Conservation (phyloP, 2,113 vertebrate species). For the Cyanoliseus patagonus region DNA sequence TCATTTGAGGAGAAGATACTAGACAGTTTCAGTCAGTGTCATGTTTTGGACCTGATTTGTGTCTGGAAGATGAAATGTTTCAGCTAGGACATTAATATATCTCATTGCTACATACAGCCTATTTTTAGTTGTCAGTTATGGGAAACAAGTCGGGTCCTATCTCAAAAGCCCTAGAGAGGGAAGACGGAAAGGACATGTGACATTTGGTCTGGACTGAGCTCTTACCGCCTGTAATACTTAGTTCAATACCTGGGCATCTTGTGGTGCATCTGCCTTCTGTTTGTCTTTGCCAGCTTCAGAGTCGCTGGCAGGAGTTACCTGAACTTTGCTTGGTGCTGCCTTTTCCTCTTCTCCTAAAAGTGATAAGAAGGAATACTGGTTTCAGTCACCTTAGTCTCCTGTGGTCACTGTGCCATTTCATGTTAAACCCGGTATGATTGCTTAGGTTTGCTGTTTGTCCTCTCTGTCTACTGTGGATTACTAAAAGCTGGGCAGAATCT, state of each 20-base stretch:
- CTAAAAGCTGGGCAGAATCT: background rate
- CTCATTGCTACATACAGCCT: background rate
- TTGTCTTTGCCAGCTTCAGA: conserved; percentile 45
- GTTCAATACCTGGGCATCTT: conserved; percentile 62
- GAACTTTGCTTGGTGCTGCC: conserved; percentile 25
- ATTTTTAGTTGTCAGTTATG: background rate
- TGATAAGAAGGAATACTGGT: background rate
- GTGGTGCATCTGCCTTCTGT: conserved; percentile 8
- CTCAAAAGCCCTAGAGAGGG: background rate
- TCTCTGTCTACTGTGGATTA: background rate
- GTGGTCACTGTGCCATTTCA: background rate
- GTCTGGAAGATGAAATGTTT: background rate
- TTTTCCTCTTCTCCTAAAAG: conserved; percentile 37
- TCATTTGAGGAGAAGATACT: background rate
- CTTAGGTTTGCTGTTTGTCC: background rate
- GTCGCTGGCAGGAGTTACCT: conserved; percentile 53
- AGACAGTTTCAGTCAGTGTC: background rate
- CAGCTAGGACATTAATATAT: background rate
- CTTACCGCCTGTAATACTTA: background rate
- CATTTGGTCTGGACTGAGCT: background rate
- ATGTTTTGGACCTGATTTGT: background rate
- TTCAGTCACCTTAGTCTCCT: background rate
- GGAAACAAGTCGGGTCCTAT: background rate
- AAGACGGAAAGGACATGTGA: accelerated
- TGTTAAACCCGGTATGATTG: background rate